Base-by-base conservation (phyloP, 1,140 invertebrate species). In the Temnothorax longispinosus region DNA sequence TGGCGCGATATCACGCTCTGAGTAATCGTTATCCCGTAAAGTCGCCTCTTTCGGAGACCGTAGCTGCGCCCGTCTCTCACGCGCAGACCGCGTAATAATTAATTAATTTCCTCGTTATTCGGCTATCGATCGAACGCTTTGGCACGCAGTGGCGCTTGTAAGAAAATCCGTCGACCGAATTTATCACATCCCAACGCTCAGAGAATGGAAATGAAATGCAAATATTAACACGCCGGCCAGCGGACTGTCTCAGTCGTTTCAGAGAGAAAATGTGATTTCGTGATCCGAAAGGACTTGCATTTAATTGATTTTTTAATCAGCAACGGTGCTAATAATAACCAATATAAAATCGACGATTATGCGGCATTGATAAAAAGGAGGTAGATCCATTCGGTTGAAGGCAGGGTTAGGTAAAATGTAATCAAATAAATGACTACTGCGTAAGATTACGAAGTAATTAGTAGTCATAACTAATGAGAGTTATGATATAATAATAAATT, bases 21-120 rank as follows among this genome's bases (percentile, higher is more conserved):
- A 84, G 69, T 75, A 60, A 84, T 74, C 80, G 80, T 82, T 82
- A 82, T 38, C 58, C 32, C 41, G 27, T 21, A 54, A 84, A 62
- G 69, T 44, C 65, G 44, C 67, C 87, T 85, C 86, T 91, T 65
- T 64, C 64, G 77, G 60, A 21, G 41, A 77, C 81, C 65, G 27
- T 67, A n/a, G 74, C 74, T 67, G 80, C 80, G 80, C 80, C 32
- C 8, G 69, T 62, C 69, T 50, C 80, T 84, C 69, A 35, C 80
- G 80, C 80, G 80, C 80, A 84, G 80, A 84, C 69, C 54, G 80
- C 69, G 80, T 74, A 84, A 84, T 84, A 84, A 84, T 84, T 84
- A 84, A 84, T 84, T 84, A 84, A 84, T 84, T 75, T 60, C 80
- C 80, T 75, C 80, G 67, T 84, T 60, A 84, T 60, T 74, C 69